phyloP scores from a whole-genome alignment of 2,113 vertebrate species.

The Corythornis cristatus region DNA sequence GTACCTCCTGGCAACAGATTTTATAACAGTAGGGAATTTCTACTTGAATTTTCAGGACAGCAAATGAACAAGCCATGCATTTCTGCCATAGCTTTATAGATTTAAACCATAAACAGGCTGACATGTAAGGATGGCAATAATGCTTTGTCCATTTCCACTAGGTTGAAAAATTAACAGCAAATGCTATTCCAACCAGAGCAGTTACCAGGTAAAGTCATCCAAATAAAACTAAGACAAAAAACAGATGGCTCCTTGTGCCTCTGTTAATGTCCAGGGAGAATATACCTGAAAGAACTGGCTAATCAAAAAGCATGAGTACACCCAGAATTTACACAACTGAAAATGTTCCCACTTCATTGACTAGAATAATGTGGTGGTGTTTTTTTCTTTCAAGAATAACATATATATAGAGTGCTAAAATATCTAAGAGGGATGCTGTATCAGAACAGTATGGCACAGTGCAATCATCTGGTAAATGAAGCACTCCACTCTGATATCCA shows the following conservation, averaged over 20 bases:
- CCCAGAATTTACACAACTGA: neutral
- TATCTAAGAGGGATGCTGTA: neutral
- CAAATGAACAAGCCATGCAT: neutral
- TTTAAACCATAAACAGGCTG: neutral
- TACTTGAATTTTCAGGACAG: neutral
- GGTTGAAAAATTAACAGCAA: neutral
- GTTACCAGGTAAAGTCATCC: neutral
- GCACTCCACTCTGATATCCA: neutral
- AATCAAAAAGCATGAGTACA: neutral
- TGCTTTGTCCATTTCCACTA: neutral
- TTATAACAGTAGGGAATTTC: neutral
- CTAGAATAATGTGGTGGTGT: neutral
- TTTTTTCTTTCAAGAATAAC: neutral
- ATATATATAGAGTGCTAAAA: neutral
- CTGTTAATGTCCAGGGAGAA: neutral
- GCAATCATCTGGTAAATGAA: neutral
- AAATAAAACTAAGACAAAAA: slow-evolving; percentile 4
- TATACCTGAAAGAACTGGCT: neutral
- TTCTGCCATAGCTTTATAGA: neutral
- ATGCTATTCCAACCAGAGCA: neutral
- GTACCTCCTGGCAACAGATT: neutral
- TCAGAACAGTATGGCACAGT: neutral
- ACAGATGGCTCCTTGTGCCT: neutral
- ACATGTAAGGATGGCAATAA: neutral
- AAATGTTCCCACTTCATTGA: neutral